phyloP scores from a whole-genome alignment of 2,113 vertebrate genomes.

The Rhineura floridana region DNA sequence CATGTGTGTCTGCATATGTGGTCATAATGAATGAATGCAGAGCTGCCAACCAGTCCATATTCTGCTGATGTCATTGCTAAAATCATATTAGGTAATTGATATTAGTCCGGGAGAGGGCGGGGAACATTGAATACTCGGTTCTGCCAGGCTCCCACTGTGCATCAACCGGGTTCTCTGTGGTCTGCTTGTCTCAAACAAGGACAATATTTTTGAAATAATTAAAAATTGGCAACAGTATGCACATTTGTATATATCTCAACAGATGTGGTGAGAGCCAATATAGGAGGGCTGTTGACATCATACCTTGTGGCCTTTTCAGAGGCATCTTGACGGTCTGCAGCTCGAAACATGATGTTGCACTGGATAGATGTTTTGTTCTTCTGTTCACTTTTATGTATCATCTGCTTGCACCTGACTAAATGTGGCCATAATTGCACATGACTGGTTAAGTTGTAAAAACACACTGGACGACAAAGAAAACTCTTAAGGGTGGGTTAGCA shows the following conservation, averaged over 20 bases:
- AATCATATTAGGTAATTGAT: not conserved
- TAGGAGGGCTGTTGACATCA: not conserved
- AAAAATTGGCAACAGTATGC: not conserved
- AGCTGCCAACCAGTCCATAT: not conserved
- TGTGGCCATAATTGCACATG: not conserved
- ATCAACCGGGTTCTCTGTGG: no score
- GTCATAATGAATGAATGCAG: not conserved
- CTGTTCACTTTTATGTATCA: not conserved
- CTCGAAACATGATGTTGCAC: no score
- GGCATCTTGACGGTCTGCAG: not conserved
- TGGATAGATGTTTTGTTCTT: no score
- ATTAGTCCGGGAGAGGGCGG: no score
- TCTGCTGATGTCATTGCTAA: not conserved
- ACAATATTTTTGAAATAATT: not conserved
- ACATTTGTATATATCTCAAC: not conserved
- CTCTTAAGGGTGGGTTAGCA: not conserved
- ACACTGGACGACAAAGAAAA: not conserved
- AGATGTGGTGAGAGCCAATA: not conserved
- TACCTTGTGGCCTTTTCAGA: not conserved
- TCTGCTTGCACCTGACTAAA: not conserved
- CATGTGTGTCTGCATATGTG: not conserved
- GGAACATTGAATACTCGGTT: no score
- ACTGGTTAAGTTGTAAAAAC: not conserved
- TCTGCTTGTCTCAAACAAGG: not conserved
- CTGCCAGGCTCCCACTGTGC: no score